A percentile compares a stretch with the other conserved stretches of the same genome.
phyloP scores from a whole-genome alignment of 1,140 invertebrate species.

The Lerema accius region DNA sequence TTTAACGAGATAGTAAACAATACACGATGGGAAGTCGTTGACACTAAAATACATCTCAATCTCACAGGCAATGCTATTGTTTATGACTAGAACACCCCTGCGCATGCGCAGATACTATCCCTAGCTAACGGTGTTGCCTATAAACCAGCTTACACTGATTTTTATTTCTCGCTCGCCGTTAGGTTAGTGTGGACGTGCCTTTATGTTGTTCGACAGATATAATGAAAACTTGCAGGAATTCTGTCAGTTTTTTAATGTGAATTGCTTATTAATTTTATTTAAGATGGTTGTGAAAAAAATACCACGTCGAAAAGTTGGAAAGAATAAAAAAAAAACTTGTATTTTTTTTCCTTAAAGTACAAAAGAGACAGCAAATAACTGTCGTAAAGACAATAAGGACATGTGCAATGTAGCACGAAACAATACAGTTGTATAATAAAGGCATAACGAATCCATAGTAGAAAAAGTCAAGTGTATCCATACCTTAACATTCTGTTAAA shows the following conservation, averaged over 20 bases:
- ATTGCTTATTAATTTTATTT: too few relatives aligned
- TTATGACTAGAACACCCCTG: slow-evolving; percentile 27
- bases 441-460: too few relatives aligned
- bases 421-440: too few relatives aligned
- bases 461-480: slow-evolving; percentile 45
- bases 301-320: too few relatives aligned
- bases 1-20: neutral
- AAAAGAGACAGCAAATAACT: too few relatives aligned
- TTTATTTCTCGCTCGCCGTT: slow-evolving; percentile 45
- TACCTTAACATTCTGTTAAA: slow-evolving; percentile 35
- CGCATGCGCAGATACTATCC: slow-evolving; percentile 35
- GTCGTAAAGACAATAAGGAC: too few relatives aligned
- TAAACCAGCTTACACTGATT: slow-evolving; percentile 61
- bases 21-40: neutral
- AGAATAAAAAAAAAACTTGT: too few relatives aligned
- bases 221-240: too few relatives aligned
- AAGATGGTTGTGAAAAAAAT: too few relatives aligned
- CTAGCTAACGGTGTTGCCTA: slow-evolving; percentile 45
- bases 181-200: slow-evolving; percentile 37
- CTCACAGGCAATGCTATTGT: slow-evolving; percentile 4
- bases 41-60: neutral
- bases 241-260: too few relatives aligned
- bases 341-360: too few relatives aligned
- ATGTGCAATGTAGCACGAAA: too few relatives aligned
- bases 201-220: slow-evolving; percentile 2